Base-by-base conservation (phyloP, 2,888 invertebrate species). In the Muschampia plurimacula region DNA sequence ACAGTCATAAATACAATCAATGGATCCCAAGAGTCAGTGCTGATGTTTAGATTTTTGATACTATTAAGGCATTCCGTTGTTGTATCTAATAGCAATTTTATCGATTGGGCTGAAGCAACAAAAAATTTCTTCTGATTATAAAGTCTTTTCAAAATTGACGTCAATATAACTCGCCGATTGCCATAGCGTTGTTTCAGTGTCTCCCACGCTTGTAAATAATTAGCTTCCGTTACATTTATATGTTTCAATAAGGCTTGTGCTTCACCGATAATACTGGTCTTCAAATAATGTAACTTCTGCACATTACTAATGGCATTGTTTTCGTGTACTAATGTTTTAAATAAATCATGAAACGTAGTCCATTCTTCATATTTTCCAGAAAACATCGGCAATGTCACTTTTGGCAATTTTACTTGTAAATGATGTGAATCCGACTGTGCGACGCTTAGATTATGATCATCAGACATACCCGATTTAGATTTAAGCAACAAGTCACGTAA, bases 1-100 rank as follows among this genome's bases (percentile, higher is more conserved):
- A 71, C 68, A 0, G 76, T 67, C 10, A 79, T 52, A 72, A 75
- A 77, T 57, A 81, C 73, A 8, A 81, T 74, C 44, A 81, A 5
- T n/a, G 77, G 77, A 74, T 80, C 78, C 79, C 74, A 80, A 22
- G 66, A 62, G 12, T 67, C 60, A 0, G 67, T 67, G 0, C 9
- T 46, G 22, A 67, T 15, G n/a, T 72, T 22, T 0, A 72, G 22
- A 13, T 72, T 72, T 15, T 28, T 15, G 3, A 75, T 49, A n/a
- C 32, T 63, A 28, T 72, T 71, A 0, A 75, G 46, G 52, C 72
- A 74, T 36, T 72, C 67, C 4, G 57, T 63, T 2, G 73, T 75
- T 28, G 72, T 73, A 62, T 75, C 75, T 28, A 74, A 22, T 39
- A 75, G 60, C 8, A 15, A 32, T 32, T 65, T 68, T 73, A 67